A percentile compares a stretch with the other conserved stretches of the same genome.
Conservation (phyloP, 2,113 vertebrate genomes). For the Asarcornis scutulata region DNA sequence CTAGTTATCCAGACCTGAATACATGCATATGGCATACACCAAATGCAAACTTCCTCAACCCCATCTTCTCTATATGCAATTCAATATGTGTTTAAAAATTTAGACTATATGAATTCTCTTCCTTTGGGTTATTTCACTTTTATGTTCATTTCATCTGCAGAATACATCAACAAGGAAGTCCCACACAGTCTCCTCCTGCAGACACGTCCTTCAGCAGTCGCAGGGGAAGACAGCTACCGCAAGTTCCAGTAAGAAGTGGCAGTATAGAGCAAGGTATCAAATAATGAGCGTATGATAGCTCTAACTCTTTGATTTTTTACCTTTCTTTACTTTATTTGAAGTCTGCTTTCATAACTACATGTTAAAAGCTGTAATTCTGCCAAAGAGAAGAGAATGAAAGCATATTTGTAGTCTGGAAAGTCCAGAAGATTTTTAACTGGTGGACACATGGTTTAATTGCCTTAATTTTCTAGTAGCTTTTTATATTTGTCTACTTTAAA, state of each 20-base stretch:
- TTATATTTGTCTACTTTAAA: not conserved
- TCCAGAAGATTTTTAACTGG: not conserved
- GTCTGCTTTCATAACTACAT: not conserved
- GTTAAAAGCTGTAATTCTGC: not conserved
- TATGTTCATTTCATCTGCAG: slow-evolving; percentile 75
- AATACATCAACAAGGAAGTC: slow-evolving; percentile 84
- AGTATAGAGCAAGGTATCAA: slow-evolving; percentile 95
- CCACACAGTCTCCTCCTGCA: slow-evolving; percentile 81
- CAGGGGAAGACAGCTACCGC: slow-evolving; percentile 92
- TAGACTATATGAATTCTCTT: not conserved
- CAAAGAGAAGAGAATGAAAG: not conserved
- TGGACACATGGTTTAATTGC: not conserved
- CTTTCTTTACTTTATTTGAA: not conserved
- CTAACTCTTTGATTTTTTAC: slow-evolving; percentile 51
- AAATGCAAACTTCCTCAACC: not conserved
- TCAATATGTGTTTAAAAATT: not conserved
- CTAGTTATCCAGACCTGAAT: not conserved
- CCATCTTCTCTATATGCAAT: not conserved
- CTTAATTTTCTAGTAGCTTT: not conserved
- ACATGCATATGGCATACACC: not conserved
- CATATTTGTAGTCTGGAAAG: not conserved
- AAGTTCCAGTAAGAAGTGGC: slow-evolving; percentile 92
- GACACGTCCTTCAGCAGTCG: slow-evolving; percentile 86
- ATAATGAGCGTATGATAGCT: slow-evolving; percentile 64
- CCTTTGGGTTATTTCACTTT: not conserved